Percentiles rank a stretch among this genome's conserved stretches.
Conservation (phyloP, 1,140 invertebrate species). For the Nebria ingens region DNA sequence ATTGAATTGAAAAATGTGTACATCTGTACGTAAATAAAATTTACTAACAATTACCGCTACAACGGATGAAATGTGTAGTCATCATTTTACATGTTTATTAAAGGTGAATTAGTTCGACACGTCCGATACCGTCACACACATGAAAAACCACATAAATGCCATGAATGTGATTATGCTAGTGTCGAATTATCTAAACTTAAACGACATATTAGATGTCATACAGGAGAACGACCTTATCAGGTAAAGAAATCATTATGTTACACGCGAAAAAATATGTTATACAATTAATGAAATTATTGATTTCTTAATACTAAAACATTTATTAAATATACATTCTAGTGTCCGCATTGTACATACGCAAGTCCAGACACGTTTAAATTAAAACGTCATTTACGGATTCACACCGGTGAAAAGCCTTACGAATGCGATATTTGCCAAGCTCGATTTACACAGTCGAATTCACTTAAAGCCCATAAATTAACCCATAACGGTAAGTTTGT, state of each 20-base stretch:
- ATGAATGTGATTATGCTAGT: slow-evolving; percentile 89
- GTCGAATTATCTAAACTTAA: slow-evolving; percentile 90
- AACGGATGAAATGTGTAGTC: no score
- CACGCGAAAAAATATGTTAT: slow-evolving; percentile 19
- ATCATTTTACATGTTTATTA: slow-evolving; percentile 19
- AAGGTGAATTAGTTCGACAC: slow-evolving; percentile 86
- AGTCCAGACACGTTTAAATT: slow-evolving; percentile 97
- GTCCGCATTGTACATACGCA: slow-evolving; percentile 94
- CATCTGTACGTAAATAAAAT: no score
- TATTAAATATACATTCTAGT: slow-evolving; percentile 43
- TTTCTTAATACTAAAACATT: slow-evolving; percentile 14
- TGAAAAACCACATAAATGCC: slow-evolving; percentile 91
- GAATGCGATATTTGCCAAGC: slow-evolving; percentile 88
- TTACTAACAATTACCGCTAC: no score
- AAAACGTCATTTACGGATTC: slow-evolving; percentile 88
- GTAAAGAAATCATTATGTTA: slow-evolving; percentile 32
- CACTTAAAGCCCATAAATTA: slow-evolving; percentile 85
- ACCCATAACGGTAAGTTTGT: slow-evolving; percentile 75
- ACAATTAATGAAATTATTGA: slow-evolving; percentile 14
- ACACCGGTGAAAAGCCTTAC: slow-evolving; percentile 87
- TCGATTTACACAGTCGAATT: slow-evolving; percentile 93
- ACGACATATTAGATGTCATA: slow-evolving; percentile 88
- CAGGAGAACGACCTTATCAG: slow-evolving; percentile 72
- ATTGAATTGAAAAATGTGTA: no score
- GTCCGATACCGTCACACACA: slow-evolving; percentile 87